Percentiles rank a stretch among this genome's conserved stretches.
These are phyloP conservation scores for Limonius californicus DNA, from an alignment of 1,140 invertebrate species.

Conservation along the genomic window DNA sequence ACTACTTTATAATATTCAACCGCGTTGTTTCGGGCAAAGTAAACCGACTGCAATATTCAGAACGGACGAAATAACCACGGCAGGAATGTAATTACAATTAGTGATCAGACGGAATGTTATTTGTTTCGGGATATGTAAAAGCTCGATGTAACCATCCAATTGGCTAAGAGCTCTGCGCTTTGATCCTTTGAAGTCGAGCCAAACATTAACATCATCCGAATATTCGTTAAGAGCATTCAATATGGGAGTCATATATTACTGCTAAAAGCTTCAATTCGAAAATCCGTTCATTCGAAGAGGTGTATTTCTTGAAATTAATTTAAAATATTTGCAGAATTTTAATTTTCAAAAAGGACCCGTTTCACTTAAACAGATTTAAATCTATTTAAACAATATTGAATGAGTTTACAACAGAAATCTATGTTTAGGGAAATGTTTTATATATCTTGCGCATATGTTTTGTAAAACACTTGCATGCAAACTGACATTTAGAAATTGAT, in stretches of 20 bases:
- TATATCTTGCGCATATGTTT: too few species aligned
- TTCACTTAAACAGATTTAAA: too few species aligned
- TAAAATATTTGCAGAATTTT: too few species aligned
- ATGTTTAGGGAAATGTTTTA: too few species aligned
- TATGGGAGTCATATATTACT: slow-evolving; percentile 3
- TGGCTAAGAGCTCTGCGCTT: slow-evolving; percentile 16
- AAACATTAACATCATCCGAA: slow-evolving; percentile 9
- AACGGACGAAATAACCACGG: background rate
- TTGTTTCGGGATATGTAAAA: slow-evolving; percentile 5
- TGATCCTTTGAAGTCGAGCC: slow-evolving; percentile 13
- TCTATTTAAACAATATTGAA: too few species aligned
- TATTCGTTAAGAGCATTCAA: slow-evolving; percentile 14
- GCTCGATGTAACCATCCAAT: slow-evolving; percentile 5
- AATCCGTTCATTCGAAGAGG: too few species aligned
- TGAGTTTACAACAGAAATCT: too few species aligned
- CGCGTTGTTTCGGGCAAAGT: background rate
- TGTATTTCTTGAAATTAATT: too few species aligned
- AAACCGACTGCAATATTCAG: background rate
- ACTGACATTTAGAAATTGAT: too few species aligned
- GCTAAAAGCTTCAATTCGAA: background rate
- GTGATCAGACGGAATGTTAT: slow-evolving; percentile 9
- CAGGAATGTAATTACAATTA: slow-evolving; percentile 15
- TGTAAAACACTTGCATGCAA: too few species aligned
- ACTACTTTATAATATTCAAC: background rate
- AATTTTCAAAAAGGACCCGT: too few species aligned